Conservation (phyloP, 2,113 vertebrate genomes). For the Hyperoodon ampullatus region DNA sequence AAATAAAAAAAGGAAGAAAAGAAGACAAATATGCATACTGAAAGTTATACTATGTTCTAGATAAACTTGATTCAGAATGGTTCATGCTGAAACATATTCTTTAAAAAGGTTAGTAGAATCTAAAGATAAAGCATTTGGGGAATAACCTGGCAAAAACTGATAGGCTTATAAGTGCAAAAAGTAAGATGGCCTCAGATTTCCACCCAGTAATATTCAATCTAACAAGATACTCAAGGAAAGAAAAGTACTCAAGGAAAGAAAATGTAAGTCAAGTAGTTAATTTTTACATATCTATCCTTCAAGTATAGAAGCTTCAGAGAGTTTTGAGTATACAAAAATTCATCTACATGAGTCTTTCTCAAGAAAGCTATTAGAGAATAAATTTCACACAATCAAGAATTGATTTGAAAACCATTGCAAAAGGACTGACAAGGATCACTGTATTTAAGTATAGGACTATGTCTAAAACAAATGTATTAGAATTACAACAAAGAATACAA, state of each 20-base stretch:
- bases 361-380: neutral
- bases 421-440: neutral
- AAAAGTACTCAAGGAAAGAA: neutral
- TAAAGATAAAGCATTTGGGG: neutral
- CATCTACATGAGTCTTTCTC: neutral
- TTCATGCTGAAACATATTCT: neutral
- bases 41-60: neutral
- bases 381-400: neutral
- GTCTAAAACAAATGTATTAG: neutral
- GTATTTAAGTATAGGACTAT: neutral
- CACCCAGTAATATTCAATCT: neutral
- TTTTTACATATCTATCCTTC: neutral
- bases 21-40: neutral
- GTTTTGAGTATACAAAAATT: neutral
- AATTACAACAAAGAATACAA: neutral
- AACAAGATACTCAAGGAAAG: neutral
- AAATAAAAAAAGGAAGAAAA: neutral
- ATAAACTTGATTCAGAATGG: neutral
- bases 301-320: neutral
- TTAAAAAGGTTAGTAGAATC: neutral
- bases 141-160: neutral
- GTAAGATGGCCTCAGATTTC: neutral
- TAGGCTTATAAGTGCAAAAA: neutral
- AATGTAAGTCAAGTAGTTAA: neutral
- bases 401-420: neutral